phyloP scores from a whole-genome alignment of 2,113 vertebrate genomes.

The Dicrurus megarhynchus region DNA sequence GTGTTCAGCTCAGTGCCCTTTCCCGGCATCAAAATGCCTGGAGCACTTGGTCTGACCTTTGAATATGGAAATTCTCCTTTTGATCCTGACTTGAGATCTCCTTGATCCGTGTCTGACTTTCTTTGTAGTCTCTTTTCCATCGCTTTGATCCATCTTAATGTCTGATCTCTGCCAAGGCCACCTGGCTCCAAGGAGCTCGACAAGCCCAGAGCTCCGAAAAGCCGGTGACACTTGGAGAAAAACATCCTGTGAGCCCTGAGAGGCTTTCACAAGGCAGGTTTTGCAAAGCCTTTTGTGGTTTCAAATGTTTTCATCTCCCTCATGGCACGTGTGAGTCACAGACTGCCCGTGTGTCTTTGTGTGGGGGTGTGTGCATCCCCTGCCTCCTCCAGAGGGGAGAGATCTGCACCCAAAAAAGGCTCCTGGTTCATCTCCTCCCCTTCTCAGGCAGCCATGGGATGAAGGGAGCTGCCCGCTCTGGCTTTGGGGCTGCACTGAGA shows the following conservation, averaged over 20 bases:
- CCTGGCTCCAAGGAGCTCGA: neutral
- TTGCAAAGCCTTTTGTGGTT: conserved; percentile 22
- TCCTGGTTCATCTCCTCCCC: neutral
- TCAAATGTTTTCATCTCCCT: neutral
- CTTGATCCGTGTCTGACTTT: neutral
- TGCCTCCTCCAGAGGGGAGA: neutral
- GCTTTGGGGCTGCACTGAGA: neutral
- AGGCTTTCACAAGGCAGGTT: conserved; percentile 8
- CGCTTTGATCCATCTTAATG: neutral
- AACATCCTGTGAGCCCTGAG: conserved; percentile 4
- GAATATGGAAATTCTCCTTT: neutral
- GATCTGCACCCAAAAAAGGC: neutral
- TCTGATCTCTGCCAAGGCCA: neutral
- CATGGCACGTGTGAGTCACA: neutral
- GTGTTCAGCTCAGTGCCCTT: neutral
- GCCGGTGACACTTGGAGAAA: neutral
- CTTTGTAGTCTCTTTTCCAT: neutral
- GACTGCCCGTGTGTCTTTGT: accelerated
- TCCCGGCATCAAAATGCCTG: neutral
- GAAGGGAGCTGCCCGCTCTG: neutral
- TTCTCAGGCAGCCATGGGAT: neutral
- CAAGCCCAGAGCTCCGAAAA: accelerated
- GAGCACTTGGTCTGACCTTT: neutral
- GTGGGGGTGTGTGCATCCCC: neutral
- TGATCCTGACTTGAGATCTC: neutral